Base-by-base conservation (phyloP, 1,140 invertebrate species). In the Drosophila melanogaster region DNA sequence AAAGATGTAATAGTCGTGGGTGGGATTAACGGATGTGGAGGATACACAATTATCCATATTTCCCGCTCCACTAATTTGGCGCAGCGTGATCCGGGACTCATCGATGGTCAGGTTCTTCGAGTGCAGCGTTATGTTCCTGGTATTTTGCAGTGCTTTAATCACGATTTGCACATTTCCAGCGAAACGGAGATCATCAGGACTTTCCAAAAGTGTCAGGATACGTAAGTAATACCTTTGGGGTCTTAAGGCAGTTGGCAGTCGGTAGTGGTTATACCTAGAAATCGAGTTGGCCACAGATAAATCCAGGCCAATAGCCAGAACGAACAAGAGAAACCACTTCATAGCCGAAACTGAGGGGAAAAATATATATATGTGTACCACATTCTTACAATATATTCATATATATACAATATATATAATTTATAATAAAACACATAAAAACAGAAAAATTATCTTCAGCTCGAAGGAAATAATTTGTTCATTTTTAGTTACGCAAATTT, bases 81-180 rank as follows among this genome's bases (percentile, higher is more conserved):
- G 26, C 4, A 67, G 44, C 0, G 19, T 64, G 7, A 49, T 64
- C 0, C n/a, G 0, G 3, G 62, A 12, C n/a, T 71, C 30, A 15
- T 64, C 0, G 19, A 60, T 33, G 33, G 40, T 41, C 14, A 56
- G 11, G 54, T 47, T 8, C 72, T 87, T 10, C 95, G 92, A 93
- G 79, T 97, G 96, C 0, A 97, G 90, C 0, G 94, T 94, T 40
- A 98, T 94, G 50, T 94, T 94, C 5, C 93, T 91, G 0, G 95
- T 96, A 1, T 92, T 61, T 22, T 93, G 66, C 3, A 92, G 58
- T 1, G 94, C 94, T 14, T 86, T 89, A 2, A 95, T 93, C 47
- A 92, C 50, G 17, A 96, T 96, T 60, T 92, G 91, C 6, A 95
- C 94, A 37, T 92, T 86, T 7, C 95, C 95, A 2, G 86, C 79